Evolutionary conservation across 2,113 vertebrate species (phyloP), one percentile per base, ranked within the genome.

Genomic region (Ivindomyrus marchei): DNA sequence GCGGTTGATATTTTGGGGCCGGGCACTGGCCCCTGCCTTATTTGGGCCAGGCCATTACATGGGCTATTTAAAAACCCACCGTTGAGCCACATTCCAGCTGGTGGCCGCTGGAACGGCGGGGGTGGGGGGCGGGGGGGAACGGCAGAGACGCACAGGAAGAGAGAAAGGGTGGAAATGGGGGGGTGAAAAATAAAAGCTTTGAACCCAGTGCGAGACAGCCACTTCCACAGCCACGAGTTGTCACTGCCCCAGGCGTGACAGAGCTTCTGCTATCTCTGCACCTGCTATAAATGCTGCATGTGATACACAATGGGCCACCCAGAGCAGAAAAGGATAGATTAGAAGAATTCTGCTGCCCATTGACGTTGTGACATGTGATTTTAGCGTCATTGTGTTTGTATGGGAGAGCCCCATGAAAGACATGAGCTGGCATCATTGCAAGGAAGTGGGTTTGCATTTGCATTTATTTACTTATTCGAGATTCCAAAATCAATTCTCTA

Each of bases 31-130:
- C 92, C 93, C 92, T 92, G 92, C 95, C 96, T 95, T 96, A 94
- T 96, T 95, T 93, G 96, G 95, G 91, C 91, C 3, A 92, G 89
- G 92, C 92, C 91, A 93, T 94, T 92, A 80, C 91, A 88, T 91
- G 92, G 91, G 94, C 95, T 96, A 96, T 96, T 96, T 96, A 95
- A 96, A 95, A 96, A 94, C 94, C 4, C 74, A 93, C 89, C 62
- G 91, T 94, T 95, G 94, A 93, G 92, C 93, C 90, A 89, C 94
- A 95, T 95, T 95, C 94, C 94, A 92, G 92, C 92, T 89, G 92
- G 93, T 90, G 58, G 93, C 45, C 89, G 92, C 93, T 91, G 92
- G 90, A 91, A 90, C 85, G 92, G 91, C 86, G n/a, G n/a, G 85
- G 49, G 85, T 11, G n/a, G 47, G n/a, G n/a, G 58, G 52, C 17